Base-by-base conservation (phyloP, 2,888 invertebrate species). In the Drosophila silvestris region DNA sequence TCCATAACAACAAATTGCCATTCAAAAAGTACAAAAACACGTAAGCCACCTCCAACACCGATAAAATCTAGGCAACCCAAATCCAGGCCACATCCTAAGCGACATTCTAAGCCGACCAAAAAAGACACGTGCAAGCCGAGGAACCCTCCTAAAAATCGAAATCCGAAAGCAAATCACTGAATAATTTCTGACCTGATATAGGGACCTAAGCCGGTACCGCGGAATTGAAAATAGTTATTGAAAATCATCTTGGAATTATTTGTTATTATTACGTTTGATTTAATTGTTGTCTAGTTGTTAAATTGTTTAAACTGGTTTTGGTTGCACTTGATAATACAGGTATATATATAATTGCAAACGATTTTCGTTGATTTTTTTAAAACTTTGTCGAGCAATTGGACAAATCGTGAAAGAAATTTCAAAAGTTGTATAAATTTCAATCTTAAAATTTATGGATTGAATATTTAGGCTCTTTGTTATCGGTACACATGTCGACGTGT, bases 331-430 rank as follows among this genome's bases (percentile, higher is more conserved):
- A 32, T 32, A 26, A 37, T 14, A 26, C 41, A 16, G 14, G 19
- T 14, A 19, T 19, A 35, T 26, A 56, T 35, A 30, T 22, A 30
- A 9, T 47, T 44, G 64, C 64, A 59, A 47, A 30, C 14, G 16
- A 19, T 14, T 28, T 58, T 7, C 4, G 4, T 22, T 32, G 30
- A 53, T 2, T 5, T 57, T 57, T 30, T n/a, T n/a, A 1, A 57
- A 22, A 9, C 14, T 16, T 47, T 47, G 47, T 47, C 22, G 14
- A 0, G 22, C 7, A 22, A 22, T 47, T 14, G n/a, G n/a, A 2
- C 7, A 28, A 4, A 39, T 12, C 26, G n/a, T 9, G 4, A n/a
- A 28, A n/a, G 19, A 30, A 47, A 22, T 22, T 22, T 1, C 22
- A 47, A 2, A 47, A 9, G 7, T 47, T 26, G 22, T 5, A 16